Base-by-base conservation (phyloP, 2,888 invertebrate genomes). In the Diaprepes abbreviatus region DNA sequence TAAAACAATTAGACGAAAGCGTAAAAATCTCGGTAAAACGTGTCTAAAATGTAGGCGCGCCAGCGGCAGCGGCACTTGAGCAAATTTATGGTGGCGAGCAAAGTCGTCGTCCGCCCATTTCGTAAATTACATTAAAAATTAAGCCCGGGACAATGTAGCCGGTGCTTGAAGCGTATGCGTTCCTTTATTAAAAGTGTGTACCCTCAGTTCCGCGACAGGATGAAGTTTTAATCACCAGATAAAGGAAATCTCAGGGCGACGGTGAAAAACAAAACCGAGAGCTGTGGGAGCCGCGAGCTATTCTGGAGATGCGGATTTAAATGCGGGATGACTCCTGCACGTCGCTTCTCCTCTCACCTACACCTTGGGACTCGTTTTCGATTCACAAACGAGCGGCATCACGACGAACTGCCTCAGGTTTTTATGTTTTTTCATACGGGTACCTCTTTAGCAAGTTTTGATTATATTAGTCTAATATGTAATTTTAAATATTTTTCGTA, bases 221-320 rank as follows among this genome's bases (percentile, higher is more conserved):
- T 83, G 83, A 84, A 84, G 84, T 84, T 85, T 85, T 84, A 85
- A 84, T 85, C 85, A 84, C 82, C 80, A 83, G 82, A 83, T 83
- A 83, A 83, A 83, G 82, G 82, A 83, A 83, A 84, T 83, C 83
- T 84, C 82, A 80, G 82, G 81, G 81, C 81, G 81, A 77, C 81
- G 79, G 80, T 80, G 81, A 80, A 82, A 82, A 81, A 82, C 80
- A 81, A 81, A 81, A 80, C 78, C 77, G 75, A 48, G 52, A 65
- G 62, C 68, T 74, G 76, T 76, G 78, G 77, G 78, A 77, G 79
- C 80, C 80, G 74, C 75, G 74, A 79, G 79, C 79, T 77, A 78
- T 80, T 79, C 77, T 71, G 71, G 71, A 71, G 71, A 71, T 63
- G 71, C 63, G 63, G 71, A 71, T 71, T 71, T 66, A 67, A 71